These are phyloP conservation scores for Watsonalla cultraria DNA, from an alignment of 2,888 invertebrate genomes.

Conservation along the genomic window DNA sequence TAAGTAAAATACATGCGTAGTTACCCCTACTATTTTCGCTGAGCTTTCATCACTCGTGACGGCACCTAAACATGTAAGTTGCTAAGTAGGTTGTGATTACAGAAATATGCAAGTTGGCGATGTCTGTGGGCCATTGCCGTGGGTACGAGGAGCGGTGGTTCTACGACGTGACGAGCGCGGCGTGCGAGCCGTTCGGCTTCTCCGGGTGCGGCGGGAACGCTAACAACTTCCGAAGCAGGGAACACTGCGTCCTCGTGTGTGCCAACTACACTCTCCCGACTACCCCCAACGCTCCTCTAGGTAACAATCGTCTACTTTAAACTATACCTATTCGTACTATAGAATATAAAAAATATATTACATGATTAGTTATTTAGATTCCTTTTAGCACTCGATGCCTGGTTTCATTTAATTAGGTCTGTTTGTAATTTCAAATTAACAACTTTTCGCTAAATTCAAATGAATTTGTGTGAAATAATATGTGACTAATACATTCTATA, in stretches of 20 bases:
- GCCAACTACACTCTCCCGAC: constrained; percentile 29
- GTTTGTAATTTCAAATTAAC: too few species aligned
- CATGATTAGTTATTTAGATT: too few species aligned
- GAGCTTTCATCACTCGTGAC: too few species aligned
- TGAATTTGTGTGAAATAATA: too few species aligned
- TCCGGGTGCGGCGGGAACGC: constrained; percentile 93
- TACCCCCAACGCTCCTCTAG: background rate
- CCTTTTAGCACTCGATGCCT: too few species aligned
- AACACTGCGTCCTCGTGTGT: constrained; percentile 84
- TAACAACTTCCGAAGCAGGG: constrained; percentile 89
- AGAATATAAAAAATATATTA: too few species aligned
- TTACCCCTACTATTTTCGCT: too few species aligned
- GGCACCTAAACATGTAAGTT: background rate
- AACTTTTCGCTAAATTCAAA: too few species aligned
- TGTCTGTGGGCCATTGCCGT: constrained; percentile 86
- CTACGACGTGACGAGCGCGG: constrained; percentile 83
- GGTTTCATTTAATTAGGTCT: too few species aligned
- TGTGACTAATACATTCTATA: too few species aligned
- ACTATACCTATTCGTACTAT: too few species aligned
- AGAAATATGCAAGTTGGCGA: constrained; percentile 81
- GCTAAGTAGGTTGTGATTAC: constrained; percentile 2
- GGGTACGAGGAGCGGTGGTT: constrained; percentile 90
- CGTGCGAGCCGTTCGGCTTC: constrained; percentile 91
- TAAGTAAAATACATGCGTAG: too few species aligned
- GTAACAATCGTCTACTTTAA: background rate